These are phyloP conservation scores for Sinhomidia bicolor DNA, from an alignment of 2,888 invertebrate species.

Conservation along the genomic window DNA sequence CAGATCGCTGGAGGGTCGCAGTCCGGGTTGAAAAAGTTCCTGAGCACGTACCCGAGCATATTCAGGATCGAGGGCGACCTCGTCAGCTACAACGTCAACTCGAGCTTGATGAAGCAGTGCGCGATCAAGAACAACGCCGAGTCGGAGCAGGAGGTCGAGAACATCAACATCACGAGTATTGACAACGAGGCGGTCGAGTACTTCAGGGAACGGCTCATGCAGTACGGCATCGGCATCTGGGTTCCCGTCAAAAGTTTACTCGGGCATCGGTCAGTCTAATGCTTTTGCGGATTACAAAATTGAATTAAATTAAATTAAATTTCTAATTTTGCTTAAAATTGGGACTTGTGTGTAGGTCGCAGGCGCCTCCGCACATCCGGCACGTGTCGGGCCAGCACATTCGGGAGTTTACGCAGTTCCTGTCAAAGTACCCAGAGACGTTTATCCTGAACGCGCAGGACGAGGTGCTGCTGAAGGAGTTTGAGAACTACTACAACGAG, in stretches of 20 bases:
- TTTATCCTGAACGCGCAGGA: slow-evolving; percentile 90
- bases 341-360: slow-evolving; percentile 80
- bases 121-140: not conserved
- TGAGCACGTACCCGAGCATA: slow-evolving; percentile 97
- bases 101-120: slow-evolving; percentile 55
- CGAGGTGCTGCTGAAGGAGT: slow-evolving; percentile 89
- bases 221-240: slow-evolving; percentile 97
- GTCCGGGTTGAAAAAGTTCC: slow-evolving; percentile 97
- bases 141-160: slow-evolving; percentile 13
- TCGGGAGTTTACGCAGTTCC: slow-evolving; percentile 95
- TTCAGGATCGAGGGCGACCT: slow-evolving; percentile 95
- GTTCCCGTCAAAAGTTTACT: slow-evolving; percentile 91
- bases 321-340: too few relatives aligned
- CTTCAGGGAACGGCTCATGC: slow-evolving; percentile 96
- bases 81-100: slow-evolving; percentile 81
- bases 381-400: slow-evolving; percentile 97
- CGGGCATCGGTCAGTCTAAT: slow-evolving; percentile 78
- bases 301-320: too few relatives aligned
- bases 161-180: slow-evolving; percentile 86
- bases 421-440: slow-evolving; percentile 90
- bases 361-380: slow-evolving; percentile 97
- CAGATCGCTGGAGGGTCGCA: slow-evolving; percentile 91
- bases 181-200: slow-evolving; percentile 98
- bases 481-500: slow-evolving; percentile 81
- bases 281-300: too few relatives aligned